These are phyloP conservation scores for Nycticryphes semicollaris DNA, from an alignment of 2,113 vertebrate species.

Conservation along the genomic window DNA sequence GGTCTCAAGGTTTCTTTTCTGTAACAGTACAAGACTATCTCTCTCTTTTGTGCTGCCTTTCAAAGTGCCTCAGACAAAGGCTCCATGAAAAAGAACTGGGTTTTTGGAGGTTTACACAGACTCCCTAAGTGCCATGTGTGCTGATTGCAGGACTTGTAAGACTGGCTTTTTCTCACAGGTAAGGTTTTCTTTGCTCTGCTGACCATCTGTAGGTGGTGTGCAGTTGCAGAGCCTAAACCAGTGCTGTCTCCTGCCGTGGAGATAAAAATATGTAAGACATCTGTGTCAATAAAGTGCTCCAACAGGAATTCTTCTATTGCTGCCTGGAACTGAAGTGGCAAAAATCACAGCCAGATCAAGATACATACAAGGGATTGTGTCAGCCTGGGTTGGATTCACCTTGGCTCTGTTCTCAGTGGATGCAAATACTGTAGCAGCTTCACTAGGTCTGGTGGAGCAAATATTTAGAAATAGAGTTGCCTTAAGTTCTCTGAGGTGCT, in stretches of 20 bases:
- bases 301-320: background rate
- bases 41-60: background rate
- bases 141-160: background rate
- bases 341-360: background rate
- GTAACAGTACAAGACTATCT: background rate
- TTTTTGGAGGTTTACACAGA: background rate
- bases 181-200: background rate
- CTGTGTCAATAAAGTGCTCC: background rate
- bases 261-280: background rate
- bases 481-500: constrained; percentile 53
- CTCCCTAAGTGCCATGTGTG: background rate
- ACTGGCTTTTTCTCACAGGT: background rate
- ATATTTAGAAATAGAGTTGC: constrained; percentile 44
- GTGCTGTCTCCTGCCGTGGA: background rate
- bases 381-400: background rate
- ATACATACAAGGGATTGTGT: background rate
- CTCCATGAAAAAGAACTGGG: background rate
- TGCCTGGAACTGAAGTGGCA: background rate
- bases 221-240: background rate
- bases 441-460: background rate
- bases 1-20: background rate
- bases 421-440: background rate
- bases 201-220: background rate
- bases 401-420: background rate
- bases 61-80: background rate